Conservation (phyloP, 2,797 vertebrate species). For the Psittacula echo region DNA sequence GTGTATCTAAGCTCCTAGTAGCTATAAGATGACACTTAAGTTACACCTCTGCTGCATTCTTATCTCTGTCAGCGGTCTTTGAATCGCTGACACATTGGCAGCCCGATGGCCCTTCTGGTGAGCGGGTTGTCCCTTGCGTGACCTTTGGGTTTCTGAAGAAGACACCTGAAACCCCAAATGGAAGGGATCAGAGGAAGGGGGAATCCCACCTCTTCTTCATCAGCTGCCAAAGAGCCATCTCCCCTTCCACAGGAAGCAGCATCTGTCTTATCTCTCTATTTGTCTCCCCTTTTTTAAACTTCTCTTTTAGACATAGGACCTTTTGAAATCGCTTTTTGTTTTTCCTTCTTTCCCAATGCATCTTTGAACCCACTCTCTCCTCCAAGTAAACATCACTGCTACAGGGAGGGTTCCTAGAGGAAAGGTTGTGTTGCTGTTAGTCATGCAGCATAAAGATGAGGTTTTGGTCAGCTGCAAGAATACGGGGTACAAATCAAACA, state of each 20-base stretch:
- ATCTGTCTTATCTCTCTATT: slow-evolving; percentile 59
- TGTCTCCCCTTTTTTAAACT: neutral
- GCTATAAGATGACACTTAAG: slow-evolving; percentile 60
- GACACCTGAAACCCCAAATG: slow-evolving; percentile 75
- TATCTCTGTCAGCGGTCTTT: slow-evolving; percentile 72
- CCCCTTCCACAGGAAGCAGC: slow-evolving; percentile 28
- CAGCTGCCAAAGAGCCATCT: slow-evolving; percentile 55
- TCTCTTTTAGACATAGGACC: neutral
- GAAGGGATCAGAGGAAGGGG: slow-evolving; percentile 69
- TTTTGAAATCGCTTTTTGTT: neutral
- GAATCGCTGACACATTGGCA: slow-evolving; percentile 72
- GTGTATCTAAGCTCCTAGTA: slow-evolving; percentile 53
- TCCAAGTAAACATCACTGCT: neutral
- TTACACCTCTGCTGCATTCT: slow-evolving; percentile 72
- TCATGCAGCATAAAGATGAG: neutral
- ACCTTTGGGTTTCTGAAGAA: slow-evolving; percentile 71
- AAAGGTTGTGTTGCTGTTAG: neutral
- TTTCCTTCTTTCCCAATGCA: neutral
- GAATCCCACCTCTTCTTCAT: slow-evolving; percentile 62
- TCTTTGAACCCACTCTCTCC: neutral
- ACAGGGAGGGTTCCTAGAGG: neutral
- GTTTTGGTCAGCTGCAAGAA: neutral
- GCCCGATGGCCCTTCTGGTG: slow-evolving; percentile 41
- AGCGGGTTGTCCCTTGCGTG: slow-evolving; percentile 66
- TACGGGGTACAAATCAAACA: neutral